Evolutionary conservation across 1,140 invertebrate genomes (phyloP), one percentile per base, ranked within the genome.

Genomic region (Orussus abietinus): DNA sequence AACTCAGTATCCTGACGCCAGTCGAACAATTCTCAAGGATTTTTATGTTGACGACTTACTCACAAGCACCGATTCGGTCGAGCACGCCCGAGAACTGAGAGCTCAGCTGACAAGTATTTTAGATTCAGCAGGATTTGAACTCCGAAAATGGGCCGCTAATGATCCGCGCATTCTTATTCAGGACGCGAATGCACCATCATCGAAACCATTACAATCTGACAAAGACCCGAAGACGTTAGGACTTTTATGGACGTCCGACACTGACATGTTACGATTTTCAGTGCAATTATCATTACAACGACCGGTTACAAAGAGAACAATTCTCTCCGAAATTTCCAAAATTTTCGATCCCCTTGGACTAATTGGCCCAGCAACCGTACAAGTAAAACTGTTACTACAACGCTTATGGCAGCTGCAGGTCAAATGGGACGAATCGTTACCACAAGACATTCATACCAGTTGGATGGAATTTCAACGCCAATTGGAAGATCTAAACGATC

Each of bases 1-100:
- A 5, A 10, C 45, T 2, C 5, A 31, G 4, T 53, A 37, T 30
- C 54, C 57, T 14, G 2, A 19, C 10, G 61, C 49, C 10, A 35
- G 45, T 18, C 6, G 26, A 20, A 32, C 50, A 6, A 57, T 62
- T 14, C 1, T 6, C 0, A 13, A 38, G 2, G 43, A 64, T 26
- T 51, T 63, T 15, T 69, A 66, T 38, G 49, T 66, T 4, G 64
- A 69, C 32, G 62, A 65, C 38, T 6, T 58, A 10, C 13, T 62
- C 1, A 45, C 30, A 51, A 47, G 19, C 50, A 25, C 19, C 15
- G 7, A 49, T 1, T 21, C 36, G 6, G 11, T 28, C 1, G 11
- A 25, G 1, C n/a, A 11, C 6, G 5, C 20, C 3, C 5, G 22
- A 6, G 15, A 33, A 10, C 5, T 45, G 2, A 22, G 26, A n/a